Conservation (phyloP, 2,113 vertebrate genomes). For the Perccottus glenii region DNA sequence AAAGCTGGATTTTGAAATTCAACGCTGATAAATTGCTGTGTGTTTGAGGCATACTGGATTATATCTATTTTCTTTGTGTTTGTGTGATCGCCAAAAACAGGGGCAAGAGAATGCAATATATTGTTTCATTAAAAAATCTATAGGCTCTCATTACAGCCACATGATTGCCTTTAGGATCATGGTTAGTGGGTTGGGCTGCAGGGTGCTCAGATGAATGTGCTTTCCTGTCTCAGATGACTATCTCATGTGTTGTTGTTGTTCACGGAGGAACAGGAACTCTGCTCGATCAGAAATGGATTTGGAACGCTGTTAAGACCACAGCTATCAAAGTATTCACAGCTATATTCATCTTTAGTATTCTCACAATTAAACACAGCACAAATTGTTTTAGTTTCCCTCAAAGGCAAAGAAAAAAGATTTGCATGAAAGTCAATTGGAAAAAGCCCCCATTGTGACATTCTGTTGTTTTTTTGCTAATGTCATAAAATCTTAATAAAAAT, state of each 20-base stretch:
- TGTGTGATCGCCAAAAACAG: conserved; percentile 50
- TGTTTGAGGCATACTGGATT: conserved; percentile 67
- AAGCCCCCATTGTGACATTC: too few species aligned
- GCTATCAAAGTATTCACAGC: too few species aligned
- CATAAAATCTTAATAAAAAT: too few species aligned
- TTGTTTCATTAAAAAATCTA: conserved; percentile 77
- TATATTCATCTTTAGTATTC: too few species aligned
- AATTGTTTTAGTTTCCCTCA: too few species aligned
- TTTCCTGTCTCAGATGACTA: conserved; percentile 61
- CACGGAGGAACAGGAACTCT: conserved; percentile 42
- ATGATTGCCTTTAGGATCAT: conserved; percentile 66
- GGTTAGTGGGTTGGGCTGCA: conserved; percentile 34
- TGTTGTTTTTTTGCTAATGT: too few species aligned
- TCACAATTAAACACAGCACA: too few species aligned
- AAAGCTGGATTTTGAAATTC: conserved; percentile 67
- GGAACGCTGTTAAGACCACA: not conserved
- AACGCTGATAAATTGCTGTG: conserved; percentile 70
- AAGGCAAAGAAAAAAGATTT: too few species aligned
- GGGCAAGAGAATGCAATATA: conserved; percentile 67
- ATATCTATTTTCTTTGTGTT: conserved; percentile 70
- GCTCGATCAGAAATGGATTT: conserved; percentile 38
- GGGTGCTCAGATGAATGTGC: conserved; percentile 66
- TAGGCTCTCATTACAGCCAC: conserved; percentile 71
- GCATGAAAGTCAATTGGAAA: too few species aligned
- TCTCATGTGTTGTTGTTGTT: conserved; percentile 58